Base-by-base conservation (phyloP, 1,140 invertebrate genomes). In the Tetragnatha versicolor region DNA sequence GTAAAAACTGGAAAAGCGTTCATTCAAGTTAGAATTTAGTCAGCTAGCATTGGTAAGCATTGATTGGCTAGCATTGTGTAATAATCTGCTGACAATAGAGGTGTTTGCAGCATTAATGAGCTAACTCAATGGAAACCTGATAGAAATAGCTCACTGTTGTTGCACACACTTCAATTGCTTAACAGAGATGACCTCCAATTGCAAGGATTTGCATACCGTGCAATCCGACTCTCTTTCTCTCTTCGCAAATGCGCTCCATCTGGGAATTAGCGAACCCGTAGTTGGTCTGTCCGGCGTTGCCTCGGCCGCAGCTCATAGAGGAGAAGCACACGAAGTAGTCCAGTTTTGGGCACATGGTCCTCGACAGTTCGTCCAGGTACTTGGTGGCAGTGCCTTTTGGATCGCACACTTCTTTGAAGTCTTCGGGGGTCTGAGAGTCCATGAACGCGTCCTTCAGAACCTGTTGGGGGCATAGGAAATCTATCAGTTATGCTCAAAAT, bases 311-410 rank as follows among this genome's bases (percentile, higher is more conserved):
- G 10, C 93, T 93, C 27, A 98, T 91, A 27, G 94, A 97, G 9
- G 97, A 98, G 88, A 98, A 98, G n/a, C 91, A 92, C 9, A 96
- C 93, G 84, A 97, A 98, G 86, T 95, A 94, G 81, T 97, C 94
- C 65, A 97, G 84, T 60, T 92, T 87, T 0, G 92, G 90, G 81
- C 93, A 94, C 42, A 91, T 84, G 58, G 89, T 88, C 25, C 95
- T 88, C 0, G 93, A 93, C 2, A 89, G 89, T 1, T 85, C 82
- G 84, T 98, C 95, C 37, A 97, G 84, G 82, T 91, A 88, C 55
- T 91, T 90, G 1, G 94, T 94, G 25, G 89, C 89, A 31, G 85
- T 84, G 3, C 89, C 88, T 84, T 91, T 91, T 0, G 89, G 87
- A 49, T 85, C 88, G 47, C 90, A 90, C 9, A 89, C 89, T 81